Evolutionary conservation across 2,113 vertebrate species (phyloP).

Genomic region (Macquaria australasica): DNA sequence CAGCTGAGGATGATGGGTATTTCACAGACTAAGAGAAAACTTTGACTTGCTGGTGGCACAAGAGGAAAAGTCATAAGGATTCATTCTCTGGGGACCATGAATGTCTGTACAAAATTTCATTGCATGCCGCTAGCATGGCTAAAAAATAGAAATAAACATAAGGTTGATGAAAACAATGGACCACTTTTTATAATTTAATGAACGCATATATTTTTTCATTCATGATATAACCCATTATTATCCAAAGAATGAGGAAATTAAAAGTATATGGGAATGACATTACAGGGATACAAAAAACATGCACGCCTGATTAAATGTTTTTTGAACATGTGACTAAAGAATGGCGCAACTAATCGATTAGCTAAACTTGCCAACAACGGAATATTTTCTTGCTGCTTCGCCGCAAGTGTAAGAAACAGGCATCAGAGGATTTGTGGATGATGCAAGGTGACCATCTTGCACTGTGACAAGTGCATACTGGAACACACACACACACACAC

Average conservation of each 20-base stretch:
- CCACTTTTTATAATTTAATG: not conserved
- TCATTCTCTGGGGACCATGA: not conserved
- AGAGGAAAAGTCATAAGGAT: not conserved
- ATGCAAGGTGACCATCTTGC: slow-evolving; percentile 12
- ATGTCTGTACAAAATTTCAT: no score
- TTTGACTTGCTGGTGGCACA: not conserved
- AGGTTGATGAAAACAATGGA: no score
- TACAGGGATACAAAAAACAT: not conserved
- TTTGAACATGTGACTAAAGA: not conserved
- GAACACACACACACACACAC: not conserved
- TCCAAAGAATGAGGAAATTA: not conserved
- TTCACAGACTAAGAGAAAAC: not conserved
- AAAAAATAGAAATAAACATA: no score
- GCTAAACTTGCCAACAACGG: not conserved
- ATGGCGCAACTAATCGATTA: not conserved
- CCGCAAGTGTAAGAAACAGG: not conserved
- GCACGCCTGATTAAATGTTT: not conserved
- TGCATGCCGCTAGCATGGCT: no score
- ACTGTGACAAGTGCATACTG: not conserved
- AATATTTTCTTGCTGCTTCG: not conserved
- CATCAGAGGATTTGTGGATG: slow-evolving; percentile 25
- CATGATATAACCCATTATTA: no score
- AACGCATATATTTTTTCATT: not conserved
- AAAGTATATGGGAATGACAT: not conserved
- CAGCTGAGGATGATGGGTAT: not conserved